A percentile compares a stretch with the other conserved stretches of the same genome.
Conservation (phyloP, 2,888 invertebrate species). For the Seira musarum region DNA sequence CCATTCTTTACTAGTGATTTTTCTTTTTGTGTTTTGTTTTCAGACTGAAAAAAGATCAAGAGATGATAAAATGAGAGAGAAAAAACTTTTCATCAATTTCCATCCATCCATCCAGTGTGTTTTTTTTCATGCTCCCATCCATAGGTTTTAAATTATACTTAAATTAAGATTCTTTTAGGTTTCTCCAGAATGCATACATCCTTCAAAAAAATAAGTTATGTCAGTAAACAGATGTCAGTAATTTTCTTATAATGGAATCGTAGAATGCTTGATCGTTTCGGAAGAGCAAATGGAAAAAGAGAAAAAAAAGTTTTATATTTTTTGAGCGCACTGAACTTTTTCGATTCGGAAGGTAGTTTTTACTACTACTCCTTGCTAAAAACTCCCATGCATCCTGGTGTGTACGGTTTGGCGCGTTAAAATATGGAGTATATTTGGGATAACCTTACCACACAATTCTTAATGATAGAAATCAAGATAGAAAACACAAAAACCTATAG, state of each 20-base stretch:
- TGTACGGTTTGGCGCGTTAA: too few species aligned
- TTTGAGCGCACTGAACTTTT: neutral
- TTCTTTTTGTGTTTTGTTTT: neutral
- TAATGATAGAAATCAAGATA: neutral
- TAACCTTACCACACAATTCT: conserved; percentile 20
- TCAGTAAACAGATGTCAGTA: conserved; percentile 57
- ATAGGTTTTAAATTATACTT: conserved; percentile 47
- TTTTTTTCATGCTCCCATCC: conserved; percentile 3
- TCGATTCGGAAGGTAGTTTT: too few species aligned
- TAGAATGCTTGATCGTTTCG: conserved; percentile 45
- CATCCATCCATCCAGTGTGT: conserved; percentile 13
- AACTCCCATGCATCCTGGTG: too few species aligned
- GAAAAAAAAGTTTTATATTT: conserved; percentile 28
- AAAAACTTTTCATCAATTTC: conserved; percentile 45
- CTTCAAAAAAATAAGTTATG: conserved; percentile 39
- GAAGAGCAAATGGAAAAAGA: conserved; percentile 18
- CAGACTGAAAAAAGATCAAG: conserved; percentile 36
- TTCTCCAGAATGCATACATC: conserved; percentile 18
- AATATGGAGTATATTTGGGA: conserved; percentile 16
- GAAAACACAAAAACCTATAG: too few species aligned
- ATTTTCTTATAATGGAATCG: conserved; percentile 57
- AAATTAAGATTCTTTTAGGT: conserved; percentile 42
- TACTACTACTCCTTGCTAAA: too few species aligned
- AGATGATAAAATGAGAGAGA: conserved; percentile 24
- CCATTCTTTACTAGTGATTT: neutral